A percentile compares a stretch with the other conserved stretches of the same genome.
Conservation (phyloP, 2,888 invertebrate species). For the Philereme vetulata region DNA sequence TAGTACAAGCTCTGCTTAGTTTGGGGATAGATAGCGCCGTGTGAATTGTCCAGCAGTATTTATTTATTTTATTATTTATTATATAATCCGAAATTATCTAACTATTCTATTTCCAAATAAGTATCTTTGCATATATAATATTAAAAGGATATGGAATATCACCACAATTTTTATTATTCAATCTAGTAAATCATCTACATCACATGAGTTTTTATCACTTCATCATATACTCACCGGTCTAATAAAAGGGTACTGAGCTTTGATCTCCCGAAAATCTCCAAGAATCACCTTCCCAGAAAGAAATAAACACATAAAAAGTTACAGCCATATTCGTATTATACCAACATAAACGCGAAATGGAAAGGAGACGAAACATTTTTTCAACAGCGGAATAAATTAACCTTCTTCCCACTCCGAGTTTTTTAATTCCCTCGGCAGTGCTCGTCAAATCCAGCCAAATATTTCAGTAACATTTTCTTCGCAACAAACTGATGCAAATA, state of each 20-base stretch:
- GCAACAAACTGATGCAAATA: conserved; percentile 42
- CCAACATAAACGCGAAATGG: conserved; percentile 31
- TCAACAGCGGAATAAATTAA: conserved; percentile 36
- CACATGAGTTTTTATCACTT: conserved; percentile 22
- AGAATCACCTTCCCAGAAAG: conserved; percentile 24
- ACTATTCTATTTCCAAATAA: no score
- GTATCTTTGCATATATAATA: no score
- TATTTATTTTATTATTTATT: no score
- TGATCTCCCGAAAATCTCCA: conserved; percentile 23
- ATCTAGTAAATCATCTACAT: conserved; percentile 12
- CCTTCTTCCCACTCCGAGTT: conserved; percentile 31
- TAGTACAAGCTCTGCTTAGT: no score
- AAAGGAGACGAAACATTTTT: conserved; percentile 35
- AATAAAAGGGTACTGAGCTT: conserved; percentile 23
- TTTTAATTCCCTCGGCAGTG: conserved; percentile 36
- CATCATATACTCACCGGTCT: conserved; percentile 17
- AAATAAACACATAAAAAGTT: conserved; percentile 31
- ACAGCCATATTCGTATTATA: conserved; percentile 25
- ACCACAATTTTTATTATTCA: no score
- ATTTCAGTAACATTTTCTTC: conserved; percentile 39
- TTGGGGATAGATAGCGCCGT: no score
- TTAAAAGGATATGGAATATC: no score
- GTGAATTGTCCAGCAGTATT: no score
- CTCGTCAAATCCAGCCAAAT: conserved; percentile 35
- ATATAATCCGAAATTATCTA: no score